A percentile compares a stretch with the other conserved stretches of the same genome.
Evolutionary conservation across 2,888 invertebrate genomes (phyloP).

Genomic region (Yponomeuta cagnagella): DNA sequence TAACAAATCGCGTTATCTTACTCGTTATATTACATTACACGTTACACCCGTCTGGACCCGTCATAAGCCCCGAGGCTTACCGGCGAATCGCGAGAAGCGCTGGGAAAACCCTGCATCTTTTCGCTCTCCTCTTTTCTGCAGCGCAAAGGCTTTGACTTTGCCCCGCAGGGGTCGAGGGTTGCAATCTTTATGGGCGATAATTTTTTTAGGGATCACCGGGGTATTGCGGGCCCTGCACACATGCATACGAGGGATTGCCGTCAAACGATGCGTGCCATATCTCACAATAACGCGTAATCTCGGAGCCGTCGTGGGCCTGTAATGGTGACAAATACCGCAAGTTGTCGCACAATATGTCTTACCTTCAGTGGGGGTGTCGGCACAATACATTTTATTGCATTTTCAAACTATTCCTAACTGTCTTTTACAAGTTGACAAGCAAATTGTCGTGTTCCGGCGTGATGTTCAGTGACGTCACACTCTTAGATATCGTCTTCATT

Average conservation of each 20-base stretch:
- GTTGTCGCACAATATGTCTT: conserved; percentile 18
- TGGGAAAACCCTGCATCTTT: not conserved
- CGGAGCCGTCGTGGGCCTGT: not conserved
- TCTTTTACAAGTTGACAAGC: too few relatives aligned
- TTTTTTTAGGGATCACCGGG: conserved; percentile 60
- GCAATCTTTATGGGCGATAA: conserved; percentile 50
- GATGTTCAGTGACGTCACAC: too few relatives aligned
- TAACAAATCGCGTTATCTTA: too few relatives aligned
- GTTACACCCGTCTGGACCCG: too few relatives aligned
- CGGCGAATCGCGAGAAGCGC: not conserved
- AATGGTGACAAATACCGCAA: conserved; percentile 34
- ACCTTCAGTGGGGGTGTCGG: not conserved
- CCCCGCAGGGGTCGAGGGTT: not conserved
- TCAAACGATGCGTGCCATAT: conserved; percentile 46
- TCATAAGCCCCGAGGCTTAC: too few relatives aligned
- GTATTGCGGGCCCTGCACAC: conserved; percentile 35
- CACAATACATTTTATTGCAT: not conserved
- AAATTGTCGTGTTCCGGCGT: too few relatives aligned
- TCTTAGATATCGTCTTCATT: too few relatives aligned
- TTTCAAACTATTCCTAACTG: too few relatives aligned
- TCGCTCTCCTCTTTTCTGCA: not conserved
- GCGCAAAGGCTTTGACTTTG: not conserved
- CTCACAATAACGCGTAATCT: conserved; percentile 36
- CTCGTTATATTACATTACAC: too few relatives aligned
- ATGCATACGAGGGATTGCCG: conserved; percentile 43